phyloP scores from a whole-genome alignment of 2,113 vertebrate species.

The Pseudorhombus dupliciocellatus region DNA sequence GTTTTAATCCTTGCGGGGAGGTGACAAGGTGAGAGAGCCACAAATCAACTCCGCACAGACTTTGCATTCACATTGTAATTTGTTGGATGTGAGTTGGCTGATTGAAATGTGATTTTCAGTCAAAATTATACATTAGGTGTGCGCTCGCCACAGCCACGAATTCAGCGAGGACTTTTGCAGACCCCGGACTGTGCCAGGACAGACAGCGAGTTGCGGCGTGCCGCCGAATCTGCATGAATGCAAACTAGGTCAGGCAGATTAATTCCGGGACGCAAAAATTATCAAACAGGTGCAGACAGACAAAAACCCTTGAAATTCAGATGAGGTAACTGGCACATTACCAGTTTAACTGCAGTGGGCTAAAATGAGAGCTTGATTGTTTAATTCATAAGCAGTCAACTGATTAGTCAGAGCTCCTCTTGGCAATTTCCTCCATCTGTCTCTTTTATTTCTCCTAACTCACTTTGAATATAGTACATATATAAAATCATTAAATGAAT shows the following conservation, averaged over 20 bases:
- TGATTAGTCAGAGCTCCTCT: not conserved
- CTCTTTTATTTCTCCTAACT: not conserved
- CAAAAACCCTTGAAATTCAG: not conserved
- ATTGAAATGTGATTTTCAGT: constrained; percentile 4
- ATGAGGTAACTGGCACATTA: not conserved
- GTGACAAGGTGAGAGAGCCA: not conserved
- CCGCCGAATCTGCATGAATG: not conserved
- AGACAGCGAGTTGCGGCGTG: not conserved
- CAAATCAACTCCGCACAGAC: not conserved
- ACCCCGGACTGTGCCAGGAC: not conserved
- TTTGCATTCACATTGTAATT: not conserved
- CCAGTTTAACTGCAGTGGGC: not conserved
- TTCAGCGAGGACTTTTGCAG: not conserved
- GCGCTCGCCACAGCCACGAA: constrained; percentile 3
- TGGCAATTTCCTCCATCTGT: not conserved
- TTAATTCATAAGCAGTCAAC: not conserved
- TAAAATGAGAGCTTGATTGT: not conserved
- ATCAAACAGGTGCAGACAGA: constrained; percentile 5
- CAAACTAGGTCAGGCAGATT: not conserved
- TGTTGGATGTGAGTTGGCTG: not conserved
- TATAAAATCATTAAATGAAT: not conserved
- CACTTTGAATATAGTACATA: constrained; percentile 14
- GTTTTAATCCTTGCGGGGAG: not conserved
- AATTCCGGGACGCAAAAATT: not conserved
- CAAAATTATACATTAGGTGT: not conserved